Conservation (phyloP, 1,140 invertebrate species). For the Neotoxoptera formosana region DNA sequence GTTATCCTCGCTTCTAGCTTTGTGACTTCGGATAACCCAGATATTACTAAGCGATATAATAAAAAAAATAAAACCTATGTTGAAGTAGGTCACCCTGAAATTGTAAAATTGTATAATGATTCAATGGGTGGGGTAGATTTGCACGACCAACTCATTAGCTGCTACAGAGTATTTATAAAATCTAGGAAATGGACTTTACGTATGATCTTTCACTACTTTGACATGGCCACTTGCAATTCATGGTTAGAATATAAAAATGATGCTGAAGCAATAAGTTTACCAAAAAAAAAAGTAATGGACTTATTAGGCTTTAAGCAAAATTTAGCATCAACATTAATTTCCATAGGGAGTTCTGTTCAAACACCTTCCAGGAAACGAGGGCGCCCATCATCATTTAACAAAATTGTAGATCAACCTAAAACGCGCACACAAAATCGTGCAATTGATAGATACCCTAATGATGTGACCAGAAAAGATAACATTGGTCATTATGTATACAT, state of each 20-base stretch:
- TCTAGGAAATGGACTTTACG: neutral
- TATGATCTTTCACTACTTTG: neutral
- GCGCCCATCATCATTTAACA: neutral
- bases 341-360: neutral
- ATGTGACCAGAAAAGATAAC: too few relatives aligned
- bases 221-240: neutral
- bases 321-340: neutral
- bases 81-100: neutral
- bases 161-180: neutral
- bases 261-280: neutral
- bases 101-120: neutral
- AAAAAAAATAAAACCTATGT: neutral
- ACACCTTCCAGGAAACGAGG: neutral
- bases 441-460: too few relatives aligned
- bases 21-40: neutral
- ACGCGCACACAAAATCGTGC: too few relatives aligned
- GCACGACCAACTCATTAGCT: neutral
- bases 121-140: neutral
- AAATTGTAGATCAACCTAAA: neutral
- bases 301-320: neutral
- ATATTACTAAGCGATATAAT: neutral
- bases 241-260: slow-evolving; percentile 15
- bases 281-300: neutral
- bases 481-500: neutral
- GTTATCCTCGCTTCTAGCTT: neutral